Evolutionary conservation across 2,888 invertebrate genomes (phyloP).

Genomic region (Cenopis cana): DNA sequence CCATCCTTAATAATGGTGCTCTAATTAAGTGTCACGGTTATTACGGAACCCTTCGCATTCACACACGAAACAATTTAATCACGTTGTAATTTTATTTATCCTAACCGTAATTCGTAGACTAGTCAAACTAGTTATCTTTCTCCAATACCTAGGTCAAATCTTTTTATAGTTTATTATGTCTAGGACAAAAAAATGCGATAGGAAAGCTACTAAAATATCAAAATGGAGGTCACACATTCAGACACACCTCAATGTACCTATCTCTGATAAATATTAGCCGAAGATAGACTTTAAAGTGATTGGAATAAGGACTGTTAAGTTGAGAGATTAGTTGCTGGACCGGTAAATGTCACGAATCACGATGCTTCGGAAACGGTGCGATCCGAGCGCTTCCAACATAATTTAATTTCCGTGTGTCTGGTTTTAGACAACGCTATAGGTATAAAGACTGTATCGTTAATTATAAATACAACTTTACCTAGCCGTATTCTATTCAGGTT

Average conservation of each 20-base stretch:
- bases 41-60: conserved; percentile 1
- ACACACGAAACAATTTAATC: not conserved
- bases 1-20: too few species aligned
- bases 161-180: not conserved
- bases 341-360: conserved; percentile 42
- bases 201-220: not conserved
- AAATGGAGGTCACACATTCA: conserved; percentile 19
- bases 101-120: not conserved
- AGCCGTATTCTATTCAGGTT: too few species aligned
- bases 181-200: conserved; percentile 7
- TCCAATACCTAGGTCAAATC: not conserved
- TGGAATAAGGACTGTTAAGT: not conserved
- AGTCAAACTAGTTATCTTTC: not conserved
- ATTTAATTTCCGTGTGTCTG: conserved; percentile 44
- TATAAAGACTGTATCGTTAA: too few species aligned
- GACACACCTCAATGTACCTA: not conserved
- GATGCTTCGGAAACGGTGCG: conserved; percentile 38
- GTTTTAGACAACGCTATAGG: conserved; percentile 42
- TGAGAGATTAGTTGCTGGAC: not conserved
- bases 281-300: conserved; percentile 8
- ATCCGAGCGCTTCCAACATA: conserved; percentile 37
- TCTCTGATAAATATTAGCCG: not conserved
- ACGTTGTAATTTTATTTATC: not conserved
- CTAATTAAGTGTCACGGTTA: too few species aligned
- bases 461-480: too few species aligned